Evolutionary conservation across 1,140 invertebrate species (phyloP).

Genomic region (Zaprionus ghesquierei): DNA sequence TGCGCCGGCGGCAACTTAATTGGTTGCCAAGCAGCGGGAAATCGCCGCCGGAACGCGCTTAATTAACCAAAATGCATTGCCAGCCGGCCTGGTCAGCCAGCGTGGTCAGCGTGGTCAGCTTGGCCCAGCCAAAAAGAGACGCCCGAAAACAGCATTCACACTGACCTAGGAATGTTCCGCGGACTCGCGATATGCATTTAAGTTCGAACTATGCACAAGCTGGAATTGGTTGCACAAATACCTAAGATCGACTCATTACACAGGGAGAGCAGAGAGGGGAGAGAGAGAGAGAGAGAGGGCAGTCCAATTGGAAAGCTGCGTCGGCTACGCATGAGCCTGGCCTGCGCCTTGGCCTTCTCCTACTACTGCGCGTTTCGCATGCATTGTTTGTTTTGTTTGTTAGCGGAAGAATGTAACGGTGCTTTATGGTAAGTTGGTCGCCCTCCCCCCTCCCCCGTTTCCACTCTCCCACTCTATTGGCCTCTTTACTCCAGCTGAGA

Average conservation of each 20-base stretch:
- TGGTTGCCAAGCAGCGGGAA: constrained; percentile 78
- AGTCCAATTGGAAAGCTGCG: constrained; percentile 48
- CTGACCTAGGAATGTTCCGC: constrained; percentile 16
- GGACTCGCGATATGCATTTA: constrained; percentile 55
- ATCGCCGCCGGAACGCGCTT: constrained; percentile 75
- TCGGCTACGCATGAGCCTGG: constrained; percentile 54
- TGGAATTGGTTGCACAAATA: constrained; percentile 19
- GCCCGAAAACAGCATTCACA: constrained; percentile 24
- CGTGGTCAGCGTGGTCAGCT: constrained; percentile 19
- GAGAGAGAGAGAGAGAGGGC: not conserved
- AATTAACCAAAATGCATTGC: constrained; percentile 80
- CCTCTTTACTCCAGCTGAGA: constrained; percentile 6
- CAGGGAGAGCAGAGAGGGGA: not conserved
- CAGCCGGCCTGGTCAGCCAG: constrained; percentile 16
- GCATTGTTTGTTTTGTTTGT: constrained; percentile 73
- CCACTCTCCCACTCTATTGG: constrained; percentile 9
- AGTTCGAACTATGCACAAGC: too few species aligned
- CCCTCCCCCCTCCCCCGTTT: not conserved
- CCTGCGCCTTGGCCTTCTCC: not conserved
- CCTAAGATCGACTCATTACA: constrained; percentile 44
- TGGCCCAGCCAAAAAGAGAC: constrained; percentile 51
- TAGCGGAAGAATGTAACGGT: constrained; percentile 77
- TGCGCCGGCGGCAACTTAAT: constrained; percentile 63
- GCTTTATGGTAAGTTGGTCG: constrained; percentile 78
- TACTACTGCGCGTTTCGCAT: constrained; percentile 46